These are phyloP conservation scores for Sebastes minor DNA, from an alignment of 2,797 vertebrate genomes.

Conservation along the genomic window DNA sequence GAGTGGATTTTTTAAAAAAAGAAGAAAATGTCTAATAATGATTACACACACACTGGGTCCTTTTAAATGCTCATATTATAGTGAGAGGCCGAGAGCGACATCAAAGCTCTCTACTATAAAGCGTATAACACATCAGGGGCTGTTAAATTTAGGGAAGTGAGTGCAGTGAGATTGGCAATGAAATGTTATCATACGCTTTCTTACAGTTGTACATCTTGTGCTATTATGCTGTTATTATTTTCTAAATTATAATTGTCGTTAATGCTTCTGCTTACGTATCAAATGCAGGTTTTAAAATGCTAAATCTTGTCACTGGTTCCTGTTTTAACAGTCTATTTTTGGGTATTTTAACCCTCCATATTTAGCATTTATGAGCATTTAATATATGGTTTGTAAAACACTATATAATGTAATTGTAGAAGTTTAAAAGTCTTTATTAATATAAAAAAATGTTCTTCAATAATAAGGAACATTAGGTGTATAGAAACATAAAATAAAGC, in stretches of 20 bases:
- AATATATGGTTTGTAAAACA: background rate
- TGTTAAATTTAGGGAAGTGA: slow-evolving; percentile 31
- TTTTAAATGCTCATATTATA: slow-evolving; percentile 51
- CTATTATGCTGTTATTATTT: background rate
- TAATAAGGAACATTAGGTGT: no score
- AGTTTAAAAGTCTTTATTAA: background rate
- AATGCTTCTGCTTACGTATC: background rate
- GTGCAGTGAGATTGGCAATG: slow-evolving; percentile 1
- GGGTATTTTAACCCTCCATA: background rate
- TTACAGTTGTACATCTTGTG: background rate
- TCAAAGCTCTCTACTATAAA: slow-evolving; percentile 45
- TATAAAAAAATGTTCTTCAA: background rate
- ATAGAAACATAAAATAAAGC: background rate
- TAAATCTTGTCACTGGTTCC: background rate
- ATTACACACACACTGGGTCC: slow-evolving; percentile 33
- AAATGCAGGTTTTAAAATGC: background rate
- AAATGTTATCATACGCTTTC: background rate
- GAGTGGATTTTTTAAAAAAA: background rate
- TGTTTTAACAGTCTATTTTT: background rate
- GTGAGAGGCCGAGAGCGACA: slow-evolving; percentile 25
- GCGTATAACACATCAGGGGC: slow-evolving; percentile 25
- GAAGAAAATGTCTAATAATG: slow-evolving; percentile 47
- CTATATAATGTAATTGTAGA: background rate
- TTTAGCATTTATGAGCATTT: background rate
- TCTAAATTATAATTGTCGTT: background rate